Evolutionary conservation across 2,113 vertebrate species (phyloP).

Genomic region (Urocolius indicus): DNA sequence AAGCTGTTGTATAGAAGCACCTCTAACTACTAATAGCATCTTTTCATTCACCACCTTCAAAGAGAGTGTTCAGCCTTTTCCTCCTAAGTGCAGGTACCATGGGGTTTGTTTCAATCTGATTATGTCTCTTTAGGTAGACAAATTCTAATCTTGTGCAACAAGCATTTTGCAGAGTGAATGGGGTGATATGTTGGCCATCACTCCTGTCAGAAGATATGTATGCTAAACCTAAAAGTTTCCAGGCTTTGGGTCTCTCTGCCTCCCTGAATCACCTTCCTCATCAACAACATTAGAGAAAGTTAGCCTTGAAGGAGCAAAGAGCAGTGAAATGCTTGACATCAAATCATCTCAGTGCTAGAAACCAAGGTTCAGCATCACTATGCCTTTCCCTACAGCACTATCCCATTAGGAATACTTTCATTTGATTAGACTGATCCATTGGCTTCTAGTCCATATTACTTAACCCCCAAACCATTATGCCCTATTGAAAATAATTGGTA

Average conservation of each 20-base stretch:
- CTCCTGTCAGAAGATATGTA: not conserved
- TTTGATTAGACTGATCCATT: conserved; percentile 71
- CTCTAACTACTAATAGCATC: not conserved
- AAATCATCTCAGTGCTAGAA: not conserved
- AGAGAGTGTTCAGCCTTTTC: not conserved
- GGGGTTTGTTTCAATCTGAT: not conserved
- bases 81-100: not conserved
- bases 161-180: not conserved
- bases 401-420: conserved; percentile 65
- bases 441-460: conserved; percentile 64
- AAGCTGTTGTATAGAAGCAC: not conserved
- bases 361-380: conserved; percentile 39
- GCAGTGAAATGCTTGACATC: not conserved
- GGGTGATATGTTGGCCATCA: not conserved
- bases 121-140: not conserved
- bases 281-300: not conserved
- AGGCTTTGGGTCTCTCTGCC: not conserved
- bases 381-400: not conserved
- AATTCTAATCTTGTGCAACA: conserved; percentile 19
- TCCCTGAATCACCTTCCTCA: not conserved
- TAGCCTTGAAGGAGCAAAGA: conserved; percentile 10
- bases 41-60: not conserved
- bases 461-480: conserved; percentile 69
- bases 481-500: conserved; percentile 70
- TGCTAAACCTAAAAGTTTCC: not conserved